Conservation (phyloP, 2,797 vertebrate species). For the Sebastiscus albofasciatus region DNA sequence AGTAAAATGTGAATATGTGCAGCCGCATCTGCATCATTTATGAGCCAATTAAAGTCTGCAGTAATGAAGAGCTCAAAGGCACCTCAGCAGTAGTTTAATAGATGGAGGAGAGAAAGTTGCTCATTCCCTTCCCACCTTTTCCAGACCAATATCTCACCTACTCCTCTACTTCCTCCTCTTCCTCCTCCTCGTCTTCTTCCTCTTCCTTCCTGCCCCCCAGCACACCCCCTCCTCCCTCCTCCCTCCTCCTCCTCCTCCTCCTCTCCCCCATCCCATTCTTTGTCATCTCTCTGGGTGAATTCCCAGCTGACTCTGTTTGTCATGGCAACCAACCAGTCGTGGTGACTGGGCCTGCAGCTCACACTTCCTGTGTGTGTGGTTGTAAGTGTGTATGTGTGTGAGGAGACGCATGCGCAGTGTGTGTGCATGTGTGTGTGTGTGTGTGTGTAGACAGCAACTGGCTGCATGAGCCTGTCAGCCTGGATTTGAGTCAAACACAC, state of each 20-base stretch:
- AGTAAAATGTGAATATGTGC: neutral
- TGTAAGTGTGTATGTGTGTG: slow-evolving; percentile 54
- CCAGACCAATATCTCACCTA: slow-evolving; percentile 33
- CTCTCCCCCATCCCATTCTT: slow-evolving; percentile 63
- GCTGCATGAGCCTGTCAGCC: slow-evolving; percentile 83
- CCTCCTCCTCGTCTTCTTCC: neutral
- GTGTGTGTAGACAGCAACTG: slow-evolving; percentile 67
- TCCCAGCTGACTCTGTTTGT: slow-evolving; percentile 87
- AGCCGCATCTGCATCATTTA: neutral
- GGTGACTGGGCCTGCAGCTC: slow-evolving; percentile 82
- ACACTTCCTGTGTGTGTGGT: slow-evolving; percentile 80
- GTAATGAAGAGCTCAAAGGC: neutral
- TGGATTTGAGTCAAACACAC: slow-evolving; percentile 83
- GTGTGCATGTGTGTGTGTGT: slow-evolving; percentile 30
- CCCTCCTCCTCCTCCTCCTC: neutral
- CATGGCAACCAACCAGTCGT: slow-evolving; percentile 85
- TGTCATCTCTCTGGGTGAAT: slow-evolving; percentile 85
- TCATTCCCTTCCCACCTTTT: slow-evolving; percentile 17
- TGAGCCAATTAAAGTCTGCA: neutral
- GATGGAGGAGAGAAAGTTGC: neutral
- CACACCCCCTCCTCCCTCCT: neutral
- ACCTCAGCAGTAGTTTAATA: neutral
- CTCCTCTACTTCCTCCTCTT: slow-evolving; percentile 43
- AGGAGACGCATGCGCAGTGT: neutral
- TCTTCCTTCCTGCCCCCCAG: slow-evolving; percentile 29